These are phyloP conservation scores for Ganaspis sp. DNA, from an alignment of 1,140 invertebrate genomes.

Conservation along the genomic window DNA sequence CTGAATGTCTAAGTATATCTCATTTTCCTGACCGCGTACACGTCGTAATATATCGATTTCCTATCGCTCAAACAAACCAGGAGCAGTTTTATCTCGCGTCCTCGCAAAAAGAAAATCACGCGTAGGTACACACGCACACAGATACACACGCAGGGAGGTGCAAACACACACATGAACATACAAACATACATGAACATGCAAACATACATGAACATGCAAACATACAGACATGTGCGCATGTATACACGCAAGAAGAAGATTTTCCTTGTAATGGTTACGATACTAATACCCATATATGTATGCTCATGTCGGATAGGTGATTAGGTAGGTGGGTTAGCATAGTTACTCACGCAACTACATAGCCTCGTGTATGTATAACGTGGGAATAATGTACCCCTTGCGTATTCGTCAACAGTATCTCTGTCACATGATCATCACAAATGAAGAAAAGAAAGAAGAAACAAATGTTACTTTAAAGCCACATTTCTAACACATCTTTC, in stretches of 20 bases:
- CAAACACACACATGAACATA: too few species aligned
- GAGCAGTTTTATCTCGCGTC: constrained; percentile 46
- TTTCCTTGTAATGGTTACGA: too few species aligned
- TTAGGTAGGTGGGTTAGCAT: background rate
- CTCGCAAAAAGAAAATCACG: constrained; percentile 31
- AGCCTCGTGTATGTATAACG: too few species aligned
- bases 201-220: too few species aligned
- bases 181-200: too few species aligned
- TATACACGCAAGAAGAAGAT: background rate
- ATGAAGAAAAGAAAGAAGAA: too few species aligned
- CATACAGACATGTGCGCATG: too few species aligned
- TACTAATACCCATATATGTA: background rate
- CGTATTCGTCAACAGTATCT: too few species aligned
- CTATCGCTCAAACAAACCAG: constrained; percentile 42
- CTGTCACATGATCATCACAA: too few species aligned
- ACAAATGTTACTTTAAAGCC: too few species aligned
- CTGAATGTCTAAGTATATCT: constrained; percentile 16
- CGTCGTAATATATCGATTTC: constrained; percentile 59
- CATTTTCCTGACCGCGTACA: constrained; percentile 46
- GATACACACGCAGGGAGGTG: background rate
- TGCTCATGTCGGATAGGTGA: background rate
- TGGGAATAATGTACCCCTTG: too few species aligned
- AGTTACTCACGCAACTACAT: background rate
- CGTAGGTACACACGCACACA: background rate
- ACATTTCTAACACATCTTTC: too few species aligned